Conservation (phyloP, 2,113 vertebrate genomes). For the Oreocharis arfaki region DNA sequence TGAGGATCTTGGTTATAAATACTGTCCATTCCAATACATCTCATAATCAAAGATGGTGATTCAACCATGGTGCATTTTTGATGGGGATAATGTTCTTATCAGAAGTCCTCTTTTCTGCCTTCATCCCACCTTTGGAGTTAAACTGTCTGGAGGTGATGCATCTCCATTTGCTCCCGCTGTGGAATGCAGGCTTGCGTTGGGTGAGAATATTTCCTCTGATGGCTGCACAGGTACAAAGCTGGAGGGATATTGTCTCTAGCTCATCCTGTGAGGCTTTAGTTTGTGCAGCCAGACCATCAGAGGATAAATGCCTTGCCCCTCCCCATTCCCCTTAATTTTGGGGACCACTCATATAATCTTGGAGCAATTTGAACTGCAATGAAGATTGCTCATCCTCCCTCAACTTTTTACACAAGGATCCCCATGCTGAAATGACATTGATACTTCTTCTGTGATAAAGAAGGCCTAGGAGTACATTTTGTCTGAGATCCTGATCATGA, state of each 20-base stretch:
- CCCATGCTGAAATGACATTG: not conserved
- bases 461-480: not conserved
- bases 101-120: not conserved
- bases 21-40: not conserved
- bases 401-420: not conserved
- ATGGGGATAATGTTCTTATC: not conserved
- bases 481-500: not conserved
- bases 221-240: not conserved
- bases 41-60: not conserved
- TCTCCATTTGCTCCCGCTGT: not conserved
- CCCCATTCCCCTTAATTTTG: rapidly evolving
- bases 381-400: not conserved
- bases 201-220: not conserved
- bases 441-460: not conserved
- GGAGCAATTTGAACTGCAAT: not conserved
- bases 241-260: not conserved
- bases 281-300: not conserved
- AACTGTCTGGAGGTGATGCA: not conserved
- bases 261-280: not conserved
- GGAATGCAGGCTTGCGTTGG: not conserved
- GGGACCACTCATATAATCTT: not conserved
- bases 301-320: not conserved
- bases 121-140: not conserved
- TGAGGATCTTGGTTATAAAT: not conserved
- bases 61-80: not conserved